These are phyloP conservation scores for Ceratina calcarata DNA, from an alignment of 1,140 invertebrate genomes.

Conservation along the genomic window DNA sequence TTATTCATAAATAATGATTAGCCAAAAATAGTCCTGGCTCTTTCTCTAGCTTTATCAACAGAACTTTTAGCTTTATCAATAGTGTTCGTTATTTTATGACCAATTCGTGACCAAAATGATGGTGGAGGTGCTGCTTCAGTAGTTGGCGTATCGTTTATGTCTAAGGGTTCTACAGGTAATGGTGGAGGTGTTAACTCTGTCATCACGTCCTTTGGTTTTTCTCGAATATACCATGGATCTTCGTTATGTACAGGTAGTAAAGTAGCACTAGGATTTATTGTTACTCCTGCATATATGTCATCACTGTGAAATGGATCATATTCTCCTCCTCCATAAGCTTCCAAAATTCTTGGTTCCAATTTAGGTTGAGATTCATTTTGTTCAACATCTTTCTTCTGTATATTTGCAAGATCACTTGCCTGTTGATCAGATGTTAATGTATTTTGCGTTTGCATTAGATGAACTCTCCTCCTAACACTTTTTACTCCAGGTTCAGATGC, in stretches of 20 bases:
- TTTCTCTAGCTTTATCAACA: slow-evolving; percentile 80
- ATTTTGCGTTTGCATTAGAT: not conserved
- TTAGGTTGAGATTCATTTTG: not conserved
- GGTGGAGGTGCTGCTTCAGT: slow-evolving; percentile 71
- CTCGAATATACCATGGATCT: slow-evolving; percentile 69
- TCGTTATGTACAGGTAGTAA: slow-evolving; percentile 54
- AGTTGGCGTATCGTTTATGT: slow-evolving; percentile 46
- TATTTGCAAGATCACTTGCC: not conserved
- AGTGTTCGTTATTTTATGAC: slow-evolving; percentile 77
- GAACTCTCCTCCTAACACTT: not conserved
- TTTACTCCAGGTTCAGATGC: not conserved
- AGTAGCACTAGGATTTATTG: slow-evolving; percentile 68
- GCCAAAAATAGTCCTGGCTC: slow-evolving; percentile 80
- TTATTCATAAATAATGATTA: slow-evolving; percentile 61
- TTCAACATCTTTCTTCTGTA: not conserved
- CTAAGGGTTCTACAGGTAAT: slow-evolving; percentile 11
- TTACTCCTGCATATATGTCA: slow-evolving; percentile 64
- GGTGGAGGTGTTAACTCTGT: slow-evolving; percentile 29
- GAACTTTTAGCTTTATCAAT: slow-evolving; percentile 76
- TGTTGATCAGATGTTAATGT: slow-evolving; percentile 36
- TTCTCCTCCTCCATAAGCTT: slow-evolving; percentile 71
- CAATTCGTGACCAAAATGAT: slow-evolving; percentile 81
- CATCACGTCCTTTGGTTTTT: slow-evolving; percentile 57
- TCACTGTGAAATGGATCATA: slow-evolving; percentile 59
- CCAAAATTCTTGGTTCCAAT: slow-evolving; percentile 64